These are phyloP conservation scores for Tauraco hartlaubi DNA, from an alignment of 2,797 vertebrate species.

Conservation along the genomic window DNA sequence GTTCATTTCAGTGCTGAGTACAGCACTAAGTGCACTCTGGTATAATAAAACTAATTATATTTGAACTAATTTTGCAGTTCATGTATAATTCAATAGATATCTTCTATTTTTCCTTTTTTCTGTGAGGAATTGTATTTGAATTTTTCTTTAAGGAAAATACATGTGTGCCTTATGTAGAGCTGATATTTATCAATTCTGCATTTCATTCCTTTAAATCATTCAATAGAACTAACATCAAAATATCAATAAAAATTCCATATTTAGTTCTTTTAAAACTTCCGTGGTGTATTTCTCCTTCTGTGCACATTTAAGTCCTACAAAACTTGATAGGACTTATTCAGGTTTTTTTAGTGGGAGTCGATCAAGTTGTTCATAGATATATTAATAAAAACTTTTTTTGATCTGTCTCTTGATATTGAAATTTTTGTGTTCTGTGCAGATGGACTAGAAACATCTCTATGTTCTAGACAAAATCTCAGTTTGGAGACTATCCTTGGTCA, in stretches of 20 bases:
- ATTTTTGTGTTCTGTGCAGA: constrained; percentile 25
- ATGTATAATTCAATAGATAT: not conserved
- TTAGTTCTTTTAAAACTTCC: not conserved
- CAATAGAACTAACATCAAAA: not conserved
- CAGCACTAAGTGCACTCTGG: not conserved
- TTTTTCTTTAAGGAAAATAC: not conserved
- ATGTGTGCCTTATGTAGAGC: not conserved
- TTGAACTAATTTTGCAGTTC: not conserved
- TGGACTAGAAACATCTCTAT: constrained; percentile 1
- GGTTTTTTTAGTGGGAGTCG: not conserved
- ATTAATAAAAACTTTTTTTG: not conserved
- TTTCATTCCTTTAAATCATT: not conserved
- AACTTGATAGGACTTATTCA: not conserved
- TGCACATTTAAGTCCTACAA: not conserved
- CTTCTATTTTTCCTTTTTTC: not conserved
- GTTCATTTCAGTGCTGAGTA: not conserved
- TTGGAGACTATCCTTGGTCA: constrained; percentile 27
- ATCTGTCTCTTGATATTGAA: not conserved
- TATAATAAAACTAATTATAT: not conserved
- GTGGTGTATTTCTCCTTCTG: not conserved
- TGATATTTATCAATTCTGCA: not conserved
- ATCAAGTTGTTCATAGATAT: not conserved
- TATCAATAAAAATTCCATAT: not conserved
- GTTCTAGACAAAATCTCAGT: constrained; percentile 30
- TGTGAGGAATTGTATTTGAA: not conserved